These are phyloP conservation scores for Helleia helle DNA, from an alignment of 2,888 invertebrate species.

Conservation along the genomic window DNA sequence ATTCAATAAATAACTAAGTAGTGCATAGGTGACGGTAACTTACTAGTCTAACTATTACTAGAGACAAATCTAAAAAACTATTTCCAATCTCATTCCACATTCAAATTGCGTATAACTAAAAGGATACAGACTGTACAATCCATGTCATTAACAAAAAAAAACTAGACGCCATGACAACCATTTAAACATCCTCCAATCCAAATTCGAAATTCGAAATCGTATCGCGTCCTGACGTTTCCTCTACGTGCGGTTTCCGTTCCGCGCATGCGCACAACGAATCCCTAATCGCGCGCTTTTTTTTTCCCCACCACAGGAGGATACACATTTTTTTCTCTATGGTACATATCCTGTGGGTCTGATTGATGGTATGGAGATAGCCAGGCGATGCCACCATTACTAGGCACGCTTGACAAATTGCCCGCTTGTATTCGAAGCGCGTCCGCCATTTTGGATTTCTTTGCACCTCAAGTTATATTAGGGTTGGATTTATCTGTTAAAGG, in stretches of 20 bases:
- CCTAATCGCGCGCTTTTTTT: conserved; percentile 51
- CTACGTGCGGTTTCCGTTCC: conserved; percentile 63
- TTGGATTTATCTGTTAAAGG: conserved; percentile 2
- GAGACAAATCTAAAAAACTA: too few relatives aligned
- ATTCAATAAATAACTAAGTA: too few relatives aligned
- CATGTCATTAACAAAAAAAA: conserved; percentile 26
- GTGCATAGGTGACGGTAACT: too few relatives aligned
- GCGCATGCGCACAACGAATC: conserved; percentile 59
- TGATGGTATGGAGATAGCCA: conserved; percentile 55
- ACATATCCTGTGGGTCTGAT: conserved; percentile 67
- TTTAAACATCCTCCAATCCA: conserved; percentile 58
- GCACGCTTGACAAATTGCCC: conserved; percentile 48
- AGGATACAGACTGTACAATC: not conserved
- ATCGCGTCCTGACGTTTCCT: conserved; percentile 62
- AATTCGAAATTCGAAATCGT: conserved; percentile 69
- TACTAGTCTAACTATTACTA: too few relatives aligned
- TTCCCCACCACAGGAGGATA: conserved; percentile 23
- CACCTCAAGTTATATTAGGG: conserved; percentile 11
- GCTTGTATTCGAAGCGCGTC: conserved; percentile 44
- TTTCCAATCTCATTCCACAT: too few relatives aligned
- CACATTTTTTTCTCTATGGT: conserved; percentile 39
- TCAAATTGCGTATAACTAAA: not conserved
- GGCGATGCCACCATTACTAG: conserved; percentile 41
- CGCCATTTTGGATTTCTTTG: conserved; percentile 35
- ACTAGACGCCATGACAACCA: conserved; percentile 49